These are phyloP conservation scores for Apocrypta bakeri DNA, from an alignment of 1,140 invertebrate species.

Conservation along the genomic window DNA sequence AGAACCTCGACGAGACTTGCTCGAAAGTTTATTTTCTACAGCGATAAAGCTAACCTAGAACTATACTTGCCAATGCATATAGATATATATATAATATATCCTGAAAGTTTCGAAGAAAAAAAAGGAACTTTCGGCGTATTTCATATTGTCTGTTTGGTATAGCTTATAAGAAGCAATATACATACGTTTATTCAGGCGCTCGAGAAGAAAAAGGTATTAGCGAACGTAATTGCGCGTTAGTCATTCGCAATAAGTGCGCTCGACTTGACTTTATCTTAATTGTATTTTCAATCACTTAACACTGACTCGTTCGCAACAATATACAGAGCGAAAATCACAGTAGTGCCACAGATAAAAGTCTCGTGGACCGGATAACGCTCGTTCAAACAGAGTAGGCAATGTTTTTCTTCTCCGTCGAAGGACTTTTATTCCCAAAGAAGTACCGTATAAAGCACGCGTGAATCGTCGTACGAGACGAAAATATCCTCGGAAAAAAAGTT, in stretches of 20 bases:
- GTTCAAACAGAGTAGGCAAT: too few species aligned
- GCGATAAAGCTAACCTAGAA: too few species aligned
- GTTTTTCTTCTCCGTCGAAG: too few species aligned
- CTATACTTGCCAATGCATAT: not conserved
- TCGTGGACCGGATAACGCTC: too few species aligned
- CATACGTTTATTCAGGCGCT: not conserved
- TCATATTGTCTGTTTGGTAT: not conserved
- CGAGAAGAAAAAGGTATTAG: not conserved
- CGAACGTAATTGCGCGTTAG: constrained; percentile 7
- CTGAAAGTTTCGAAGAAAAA: not conserved
- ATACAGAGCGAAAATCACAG: not conserved
- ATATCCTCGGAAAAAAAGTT: not conserved
- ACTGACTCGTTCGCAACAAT: not conserved
- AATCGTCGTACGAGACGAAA: not conserved
- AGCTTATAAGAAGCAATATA: too few species aligned
- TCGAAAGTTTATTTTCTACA: constrained; percentile 6
- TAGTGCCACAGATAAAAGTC: too few species aligned
- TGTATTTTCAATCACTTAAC: constrained; percentile 13
- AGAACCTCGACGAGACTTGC: not conserved
- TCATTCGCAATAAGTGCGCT: not conserved
- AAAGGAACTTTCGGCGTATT: not conserved
- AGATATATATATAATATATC: not conserved
- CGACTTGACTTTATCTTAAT: constrained; percentile 22
- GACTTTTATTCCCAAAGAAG: too few species aligned
- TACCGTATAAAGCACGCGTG: too few species aligned